Evolutionary conservation across 1,140 invertebrate species (phyloP).

Genomic region (Meloidogyne chitwoodi): DNA sequence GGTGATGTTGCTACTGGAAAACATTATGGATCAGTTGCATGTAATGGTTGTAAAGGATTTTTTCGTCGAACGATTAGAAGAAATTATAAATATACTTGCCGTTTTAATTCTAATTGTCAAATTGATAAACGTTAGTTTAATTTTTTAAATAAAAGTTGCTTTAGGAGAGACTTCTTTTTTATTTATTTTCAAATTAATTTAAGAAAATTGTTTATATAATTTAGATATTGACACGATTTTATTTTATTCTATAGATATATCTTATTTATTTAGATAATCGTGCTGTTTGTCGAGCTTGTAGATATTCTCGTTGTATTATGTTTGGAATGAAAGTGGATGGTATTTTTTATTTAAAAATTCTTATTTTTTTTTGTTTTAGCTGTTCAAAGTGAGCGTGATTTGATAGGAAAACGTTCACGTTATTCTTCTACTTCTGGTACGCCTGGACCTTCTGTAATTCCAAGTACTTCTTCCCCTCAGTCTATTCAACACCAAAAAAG

Average conservation of each 20-base stretch:
- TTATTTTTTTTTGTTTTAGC: slow-evolving; percentile 33
- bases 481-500: neutral
- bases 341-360: slow-evolving; percentile 1
- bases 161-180: too few species aligned
- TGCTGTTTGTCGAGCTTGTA: slow-evolving; percentile 55
- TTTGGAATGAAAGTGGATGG: slow-evolving; percentile 58
- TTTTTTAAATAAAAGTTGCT: neutral
- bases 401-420: slow-evolving; percentile 52
- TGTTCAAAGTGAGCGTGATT: slow-evolving; percentile 55
- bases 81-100: slow-evolving; percentile 89
- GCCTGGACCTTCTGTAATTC: neutral
- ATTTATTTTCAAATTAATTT: neutral
- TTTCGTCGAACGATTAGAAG: slow-evolving; percentile 86
- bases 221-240: too few species aligned
- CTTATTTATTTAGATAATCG: slow-evolving; percentile 50
- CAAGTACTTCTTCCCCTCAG: neutral
- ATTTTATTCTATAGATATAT: neutral
- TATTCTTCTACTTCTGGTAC: slow-evolving; percentile 33
- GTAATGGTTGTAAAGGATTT: slow-evolving; percentile 65
- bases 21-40: slow-evolving; percentile 30
- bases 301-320: slow-evolving; percentile 50
- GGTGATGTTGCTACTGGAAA: slow-evolving; percentile 48
- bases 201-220: too few species aligned
- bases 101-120: slow-evolving; percentile 84
- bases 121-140: slow-evolving; percentile 69